Conservation (phyloP, 2,113 vertebrate species). For the Corynorhinus townsendii region DNA sequence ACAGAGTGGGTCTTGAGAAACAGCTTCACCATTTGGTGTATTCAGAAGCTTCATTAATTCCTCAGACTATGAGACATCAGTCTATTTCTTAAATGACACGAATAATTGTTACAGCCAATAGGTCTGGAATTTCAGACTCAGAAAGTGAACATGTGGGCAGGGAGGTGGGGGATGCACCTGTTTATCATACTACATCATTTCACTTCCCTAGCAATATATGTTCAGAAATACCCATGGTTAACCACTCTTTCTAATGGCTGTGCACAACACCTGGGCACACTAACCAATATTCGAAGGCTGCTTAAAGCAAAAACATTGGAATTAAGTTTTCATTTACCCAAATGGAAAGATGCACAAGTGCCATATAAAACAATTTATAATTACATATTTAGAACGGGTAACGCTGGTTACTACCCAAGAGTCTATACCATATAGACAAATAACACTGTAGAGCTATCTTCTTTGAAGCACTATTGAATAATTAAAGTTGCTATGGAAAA, state of each 20-base stretch:
- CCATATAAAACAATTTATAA: background rate
- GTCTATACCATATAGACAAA: background rate
- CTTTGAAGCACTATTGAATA: background rate
- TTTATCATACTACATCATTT: background rate
- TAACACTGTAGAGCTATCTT: background rate
- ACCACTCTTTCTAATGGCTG: background rate
- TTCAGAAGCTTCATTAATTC: background rate
- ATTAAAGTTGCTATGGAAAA: background rate
- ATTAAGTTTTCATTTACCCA: background rate
- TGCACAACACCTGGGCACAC: background rate
- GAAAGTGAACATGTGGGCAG: background rate
- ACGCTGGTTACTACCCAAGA: background rate
- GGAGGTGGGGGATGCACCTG: background rate
- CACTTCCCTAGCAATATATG: background rate
- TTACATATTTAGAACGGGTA: background rate
- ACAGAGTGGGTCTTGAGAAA: background rate
- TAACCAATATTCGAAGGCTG: background rate
- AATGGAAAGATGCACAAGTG: background rate
- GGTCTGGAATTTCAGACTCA: background rate
- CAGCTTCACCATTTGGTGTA: background rate
- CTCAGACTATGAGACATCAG: background rate
- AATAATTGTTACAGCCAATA: background rate
- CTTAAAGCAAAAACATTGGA: background rate
- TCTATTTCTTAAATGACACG: background rate
- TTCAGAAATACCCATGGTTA: background rate